Evolutionary conservation across 2,888 invertebrate genomes (phyloP).

Genomic region (Dryobotodes eremita): DNA sequence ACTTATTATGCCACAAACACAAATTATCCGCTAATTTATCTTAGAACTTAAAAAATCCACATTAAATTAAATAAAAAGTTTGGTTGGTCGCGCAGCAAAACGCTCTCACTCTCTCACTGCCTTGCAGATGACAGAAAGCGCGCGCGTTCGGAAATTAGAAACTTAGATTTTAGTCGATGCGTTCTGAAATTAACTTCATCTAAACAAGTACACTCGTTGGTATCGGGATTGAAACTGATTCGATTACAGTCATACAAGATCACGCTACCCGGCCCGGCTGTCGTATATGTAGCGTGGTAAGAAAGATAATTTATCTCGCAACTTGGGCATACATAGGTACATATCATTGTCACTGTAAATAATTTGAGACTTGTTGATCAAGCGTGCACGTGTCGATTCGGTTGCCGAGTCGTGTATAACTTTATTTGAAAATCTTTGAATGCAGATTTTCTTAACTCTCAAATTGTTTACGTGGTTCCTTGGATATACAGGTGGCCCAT

Average conservation of each 20-base stretch:
- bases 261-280: background rate
- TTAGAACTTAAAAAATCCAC: constrained; percentile 64
- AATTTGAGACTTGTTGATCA: background rate
- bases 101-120: constrained; percentile 65
- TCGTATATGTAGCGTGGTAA: background rate
- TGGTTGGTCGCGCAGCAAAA: constrained; percentile 40
- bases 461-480: background rate
- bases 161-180: constrained; percentile 35
- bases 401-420: background rate
- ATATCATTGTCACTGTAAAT: background rate
- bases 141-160: constrained; percentile 74
- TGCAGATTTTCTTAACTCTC: background rate
- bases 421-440: background rate
- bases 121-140: constrained; percentile 74
- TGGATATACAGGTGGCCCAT: background rate
- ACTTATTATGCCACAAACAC: constrained; percentile 76
- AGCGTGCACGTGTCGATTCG: background rate
- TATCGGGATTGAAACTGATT: constrained; percentile 43
- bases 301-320: background rate
- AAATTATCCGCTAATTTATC: constrained; percentile 54
- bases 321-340: background rate
- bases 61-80: constrained; percentile 62
- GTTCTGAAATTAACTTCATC: constrained; percentile 59
- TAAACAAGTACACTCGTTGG: constrained; percentile 52
- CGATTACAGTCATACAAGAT: constrained; percentile 2